phyloP scores from a whole-genome alignment of 2,113 vertebrate species.

The Acanthisitta chloris region DNA sequence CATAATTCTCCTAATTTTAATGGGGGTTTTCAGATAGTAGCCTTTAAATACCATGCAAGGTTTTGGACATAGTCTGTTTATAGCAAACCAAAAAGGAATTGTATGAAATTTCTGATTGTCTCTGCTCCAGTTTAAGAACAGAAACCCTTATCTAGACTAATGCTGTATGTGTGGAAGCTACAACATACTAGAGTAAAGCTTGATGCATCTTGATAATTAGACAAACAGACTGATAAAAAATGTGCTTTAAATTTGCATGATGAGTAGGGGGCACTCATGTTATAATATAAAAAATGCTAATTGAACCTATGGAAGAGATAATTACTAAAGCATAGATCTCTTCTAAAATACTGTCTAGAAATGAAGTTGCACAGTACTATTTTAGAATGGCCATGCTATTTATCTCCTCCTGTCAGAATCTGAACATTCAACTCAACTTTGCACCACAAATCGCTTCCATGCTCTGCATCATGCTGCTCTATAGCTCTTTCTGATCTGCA shows the following conservation, averaged over 20 bases:
- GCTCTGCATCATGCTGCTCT: neutral
- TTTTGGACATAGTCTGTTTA: neutral
- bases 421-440: neutral
- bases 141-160: neutral
- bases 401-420: neutral
- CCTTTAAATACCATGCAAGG: neutral
- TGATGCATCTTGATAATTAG: neutral
- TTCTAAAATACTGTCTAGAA: neutral
- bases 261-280: accelerated
- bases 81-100: accelerated
- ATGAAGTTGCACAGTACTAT: neutral
- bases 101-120: neutral
- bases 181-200: neutral
- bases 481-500: neutral
- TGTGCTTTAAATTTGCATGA: neutral
- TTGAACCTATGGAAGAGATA: neutral
- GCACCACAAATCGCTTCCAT: neutral
- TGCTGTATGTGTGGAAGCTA: neutral
- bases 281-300: neutral
- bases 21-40: neutral
- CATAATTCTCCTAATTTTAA: neutral
- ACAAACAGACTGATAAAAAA: neutral
- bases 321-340: neutral
- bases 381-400: neutral
- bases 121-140: neutral